Evolutionary conservation across 2,888 invertebrate genomes (phyloP), one percentile per base, ranked within the genome.

Genomic region (Diabrotica balteata): DNA sequence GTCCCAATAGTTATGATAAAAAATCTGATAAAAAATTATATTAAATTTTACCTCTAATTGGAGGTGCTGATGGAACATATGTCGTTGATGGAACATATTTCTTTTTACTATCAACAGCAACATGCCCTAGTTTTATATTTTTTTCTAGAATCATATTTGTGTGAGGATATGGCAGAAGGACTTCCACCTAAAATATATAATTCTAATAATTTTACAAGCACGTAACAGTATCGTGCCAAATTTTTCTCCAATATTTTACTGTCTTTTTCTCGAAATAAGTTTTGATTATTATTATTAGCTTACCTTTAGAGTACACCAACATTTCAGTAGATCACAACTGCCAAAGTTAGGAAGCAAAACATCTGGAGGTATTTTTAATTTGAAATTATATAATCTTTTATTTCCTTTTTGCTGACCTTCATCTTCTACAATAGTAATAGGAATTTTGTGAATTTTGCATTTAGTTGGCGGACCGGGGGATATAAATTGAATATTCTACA

Each of bases 221-320:
- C 2, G 2, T 7, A 49, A 10, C 49, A n/a, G 8, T 49, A 49
- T 9, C 1, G 10, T 32, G 1, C 4, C 1, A 32, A 32, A 32
- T 4, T 32, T 32, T 2, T 32, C 32, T 32, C 32, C 32, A 32
- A 32, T 32, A 1, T 32, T 32, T 32, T 32, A 32, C 32, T 32
- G 32, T 2, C 32, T 32, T 17, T 17, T 32, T 5, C 32, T 32
- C 32, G 5, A 1, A 32, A 32, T 32, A 32, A 32, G 32, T 32
- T 5, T 32, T 32, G 32, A 4, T 32, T 32, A 32, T 32, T 32
- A 32, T 32, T 4, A 32, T 5, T 4, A 32, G 52, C 60, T 52
- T 45, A 60, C 60, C 8, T 44, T 51, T 17, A 60, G 7, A 43
- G 60, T 10, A 52, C 51, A 51, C 60, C 60, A 60, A 10, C 44